Evolutionary conservation across 2,888 invertebrate species (phyloP), one percentile per base, ranked within the genome.

Genomic region (Andrena chrysosceles): DNA sequence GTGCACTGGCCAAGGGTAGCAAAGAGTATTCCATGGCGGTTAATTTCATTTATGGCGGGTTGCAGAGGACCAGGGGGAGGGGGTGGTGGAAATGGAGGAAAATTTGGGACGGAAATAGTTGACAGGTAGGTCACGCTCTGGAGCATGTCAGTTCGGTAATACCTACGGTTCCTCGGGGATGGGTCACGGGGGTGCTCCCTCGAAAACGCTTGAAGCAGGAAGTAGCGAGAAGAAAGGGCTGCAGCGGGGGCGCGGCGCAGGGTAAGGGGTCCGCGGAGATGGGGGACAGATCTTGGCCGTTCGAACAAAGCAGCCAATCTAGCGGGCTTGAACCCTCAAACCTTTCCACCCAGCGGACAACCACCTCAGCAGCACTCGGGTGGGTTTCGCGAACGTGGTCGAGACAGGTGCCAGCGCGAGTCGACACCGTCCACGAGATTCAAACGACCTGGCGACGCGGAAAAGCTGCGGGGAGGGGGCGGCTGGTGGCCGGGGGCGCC

Each of bases 231-330:
- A 68, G 68, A 76, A 48, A 60, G 48, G 69, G 52, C 68, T 60
- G 63, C 62, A 60, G 63, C 72, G 69, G 20, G 35, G 31, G 42
- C 13, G 35, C n/a, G 68, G 69, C 52, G 16, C 2, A 13, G 48
- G 62, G 49, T 54, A 69, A 20, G 63, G 42, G 29, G 62, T 35
- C 42, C 35, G 49, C 23, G 62, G 54, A 31, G 77, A 67, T 49
- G 35, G 35, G 63, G 72, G 66, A 48, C 76, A 75, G 73, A 78
- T 71, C 62, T 77, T 66, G 71, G 76, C 60, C 76, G 81, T 86
- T 85, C 81, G 83, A 89, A 89, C 87, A 89, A 89, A 90, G 84
- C 81, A 78, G 83, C 84, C 85, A 89, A 90, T 90, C 88, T 88
- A 81, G 77, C 75, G 67, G 73, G 77, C 79, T 75, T 81, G 82